phyloP scores from a whole-genome alignment of 2,797 vertebrate genomes.

The Ceyx erithaca region DNA sequence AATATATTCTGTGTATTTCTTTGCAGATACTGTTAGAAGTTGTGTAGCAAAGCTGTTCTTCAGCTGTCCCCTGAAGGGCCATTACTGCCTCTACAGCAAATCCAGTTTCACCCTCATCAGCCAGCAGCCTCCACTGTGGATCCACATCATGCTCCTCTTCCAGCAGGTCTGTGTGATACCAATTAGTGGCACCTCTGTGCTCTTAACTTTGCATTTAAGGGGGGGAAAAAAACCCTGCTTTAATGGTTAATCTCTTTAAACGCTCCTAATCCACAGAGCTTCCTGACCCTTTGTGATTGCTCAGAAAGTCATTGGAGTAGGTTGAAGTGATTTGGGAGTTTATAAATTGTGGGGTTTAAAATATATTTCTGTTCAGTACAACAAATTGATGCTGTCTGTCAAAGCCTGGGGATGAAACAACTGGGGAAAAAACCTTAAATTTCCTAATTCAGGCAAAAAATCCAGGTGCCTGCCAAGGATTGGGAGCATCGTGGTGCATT shows the following conservation, averaged over 20 bases:
- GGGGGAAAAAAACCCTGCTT: not conserved
- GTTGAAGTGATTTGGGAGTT: not conserved
- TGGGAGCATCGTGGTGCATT: not conserved
- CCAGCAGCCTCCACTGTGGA: conserved; percentile 90
- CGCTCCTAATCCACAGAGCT: not conserved
- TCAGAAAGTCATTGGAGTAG: fast-evolving
- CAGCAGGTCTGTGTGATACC: conserved; percentile 84
- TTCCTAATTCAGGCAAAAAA: not conserved
- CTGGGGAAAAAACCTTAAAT: not conserved
- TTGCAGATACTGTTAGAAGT: conserved; percentile 83
- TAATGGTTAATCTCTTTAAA: not conserved
- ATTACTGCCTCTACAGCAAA: conserved; percentile 94
- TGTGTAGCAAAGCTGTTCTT: conserved; percentile 91
- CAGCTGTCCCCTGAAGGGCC: conserved; percentile 92
- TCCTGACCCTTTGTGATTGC: not conserved
- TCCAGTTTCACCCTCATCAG: conserved; percentile 90
- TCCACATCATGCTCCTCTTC: conserved; percentile 94
- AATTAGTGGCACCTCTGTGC: not conserved
- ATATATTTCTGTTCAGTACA: not conserved
- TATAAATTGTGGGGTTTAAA: not conserved
- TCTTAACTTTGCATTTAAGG: fast-evolving
- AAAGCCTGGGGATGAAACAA: not conserved
- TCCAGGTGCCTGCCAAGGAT: not conserved
- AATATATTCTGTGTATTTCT: not conserved
- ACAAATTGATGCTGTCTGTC: not conserved